Evolutionary conservation across 2,888 invertebrate species (phyloP), one percentile per base, ranked within the genome.

Genomic region (Chesias legatella): DNA sequence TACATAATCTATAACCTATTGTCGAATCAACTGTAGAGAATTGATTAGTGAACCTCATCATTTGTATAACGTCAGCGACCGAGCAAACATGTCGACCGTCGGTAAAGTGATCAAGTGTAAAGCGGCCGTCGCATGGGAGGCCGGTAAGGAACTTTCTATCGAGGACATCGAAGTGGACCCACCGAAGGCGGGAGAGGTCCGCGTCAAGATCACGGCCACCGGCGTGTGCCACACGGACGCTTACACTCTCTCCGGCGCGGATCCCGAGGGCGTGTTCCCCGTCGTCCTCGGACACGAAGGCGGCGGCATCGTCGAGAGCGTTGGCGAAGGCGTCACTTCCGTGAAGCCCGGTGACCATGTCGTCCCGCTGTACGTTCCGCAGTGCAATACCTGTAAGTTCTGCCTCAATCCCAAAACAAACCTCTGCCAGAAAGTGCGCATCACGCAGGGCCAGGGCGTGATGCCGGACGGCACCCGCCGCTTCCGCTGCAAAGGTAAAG

Each of bases 81-180:
- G 43, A 51, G 58, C 40, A 45, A 75, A 48, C 55, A 86, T 85
- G 84, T 77, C 84, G 38, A 88, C 86, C 43, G 74, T 69, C 52
- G 83, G 82, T 23, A 74, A 94, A 94, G 91, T 92, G 30, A 98
- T 99, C 56, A 93, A 91, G 63, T 99, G 99, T 78, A 92, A 91
- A 68, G 99, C 99, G 10, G 99, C 98, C 1, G 96, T 99, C 9
- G 98, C 99, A 3, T 99, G 99, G 99, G 95, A 92, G 61, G 92
- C 96, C 34, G 97, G 97, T 56, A 91, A 96, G 67, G 95, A 97
- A 5, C 88, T 99, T 13, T 90, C 91, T 1, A 91, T 99, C 33
- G 99, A 99, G 85, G 94, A 94, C 36, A 91, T 99, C 42, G 94
- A 97, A 83, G 99, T 99, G 0, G 96, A 94, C 9, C 97, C 98